Evolutionary conservation across 2,888 invertebrate species (phyloP), one percentile per base, ranked within the genome.

Genomic region (Drosophila pseudotalamancana): DNA sequence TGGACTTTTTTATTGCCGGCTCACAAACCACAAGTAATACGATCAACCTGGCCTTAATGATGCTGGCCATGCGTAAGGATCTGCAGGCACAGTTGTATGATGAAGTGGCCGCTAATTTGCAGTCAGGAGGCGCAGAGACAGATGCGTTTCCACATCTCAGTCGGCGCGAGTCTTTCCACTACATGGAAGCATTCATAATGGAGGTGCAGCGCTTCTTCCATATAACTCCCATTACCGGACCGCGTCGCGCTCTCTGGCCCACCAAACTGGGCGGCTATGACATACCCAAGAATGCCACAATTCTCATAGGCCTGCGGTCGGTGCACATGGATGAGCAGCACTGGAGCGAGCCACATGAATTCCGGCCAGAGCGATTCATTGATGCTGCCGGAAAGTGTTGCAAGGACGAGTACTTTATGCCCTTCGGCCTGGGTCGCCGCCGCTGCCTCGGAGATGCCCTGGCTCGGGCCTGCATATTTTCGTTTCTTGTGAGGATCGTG

Each of bases 1-100:
- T 95, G 54, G 95, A 95, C 87, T 92, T 95, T 40, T 94, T 95
- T 74, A 93, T 95, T 77, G 95, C 94, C 4, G 95, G 95, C 2
- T 92, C 93, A 0, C 93, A 93, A 72, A 95, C 95, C 0, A 95
- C 95, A 0, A 93, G 94, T 60, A 93, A 92, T 31, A 94, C 94
- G 0, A 88, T 95, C 12, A 94, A 94, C 72, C 93, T 94, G 80
- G 92, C 93, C 0, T 91, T 95, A 43, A 90, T 95, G 78, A 92
- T 93, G 72, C 93, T 95, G 92, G 91, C 93, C 14, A 81, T 93
- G 21, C 91, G 93, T 62, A 93, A 93, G 39, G 93, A 94, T 8
- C 88, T 95, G 3, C 95, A 95, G 87, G 81, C 89, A 1, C 92
- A 92, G 74, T 90, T 94, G 1, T 93, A 93, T 29, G 80, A 91